Evolutionary conservation across 1,140 invertebrate genomes (phyloP).

Genomic region (Trichonephila inaurata): DNA sequence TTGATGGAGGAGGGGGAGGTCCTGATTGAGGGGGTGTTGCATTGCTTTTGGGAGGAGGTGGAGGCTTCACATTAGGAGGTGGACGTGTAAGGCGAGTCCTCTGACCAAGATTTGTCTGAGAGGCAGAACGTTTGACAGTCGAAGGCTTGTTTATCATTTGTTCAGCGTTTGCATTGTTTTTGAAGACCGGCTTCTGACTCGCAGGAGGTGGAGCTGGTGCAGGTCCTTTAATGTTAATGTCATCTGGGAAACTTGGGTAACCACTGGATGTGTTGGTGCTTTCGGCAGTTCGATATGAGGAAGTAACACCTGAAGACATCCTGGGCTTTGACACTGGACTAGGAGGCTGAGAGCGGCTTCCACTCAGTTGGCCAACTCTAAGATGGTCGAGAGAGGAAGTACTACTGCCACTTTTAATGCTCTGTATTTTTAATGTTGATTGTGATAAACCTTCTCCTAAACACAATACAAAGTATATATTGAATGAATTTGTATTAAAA

Average conservation of each 20-base stretch:
- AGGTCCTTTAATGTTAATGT: constrained; percentile 68
- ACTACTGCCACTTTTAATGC: constrained; percentile 49
- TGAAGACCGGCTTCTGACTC: constrained; percentile 68
- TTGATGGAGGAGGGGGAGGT: constrained; percentile 68
- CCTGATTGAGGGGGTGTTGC: constrained; percentile 20
- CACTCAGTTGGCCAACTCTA: constrained; percentile 58
- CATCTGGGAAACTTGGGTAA: constrained; percentile 68
- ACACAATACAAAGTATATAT: not conserved
- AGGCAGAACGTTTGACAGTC: constrained; percentile 66
- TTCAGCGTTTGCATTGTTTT: constrained; percentile 28
- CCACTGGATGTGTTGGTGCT: constrained; percentile 5
- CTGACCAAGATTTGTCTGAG: constrained; percentile 67
- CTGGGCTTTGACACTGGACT: constrained; percentile 74
- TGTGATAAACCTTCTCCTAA: constrained; percentile 28
- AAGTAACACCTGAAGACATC: constrained; percentile 11
- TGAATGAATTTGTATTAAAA: no score
- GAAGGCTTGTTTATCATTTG: not conserved
- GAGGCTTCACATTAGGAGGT: constrained; percentile 66
- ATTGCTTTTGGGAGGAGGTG: constrained; percentile 48
- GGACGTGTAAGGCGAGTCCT: constrained; percentile 60
- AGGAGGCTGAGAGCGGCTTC: constrained; percentile 71
- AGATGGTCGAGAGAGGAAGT: constrained; percentile 64
- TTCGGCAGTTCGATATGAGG: constrained; percentile 17
- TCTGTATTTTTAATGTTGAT: constrained; percentile 52
- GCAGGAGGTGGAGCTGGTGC: constrained; percentile 64